Evolutionary conservation across 92 coral and sea anemone species (phyloP).

Genomic region (Palythoa grandis): DNA sequence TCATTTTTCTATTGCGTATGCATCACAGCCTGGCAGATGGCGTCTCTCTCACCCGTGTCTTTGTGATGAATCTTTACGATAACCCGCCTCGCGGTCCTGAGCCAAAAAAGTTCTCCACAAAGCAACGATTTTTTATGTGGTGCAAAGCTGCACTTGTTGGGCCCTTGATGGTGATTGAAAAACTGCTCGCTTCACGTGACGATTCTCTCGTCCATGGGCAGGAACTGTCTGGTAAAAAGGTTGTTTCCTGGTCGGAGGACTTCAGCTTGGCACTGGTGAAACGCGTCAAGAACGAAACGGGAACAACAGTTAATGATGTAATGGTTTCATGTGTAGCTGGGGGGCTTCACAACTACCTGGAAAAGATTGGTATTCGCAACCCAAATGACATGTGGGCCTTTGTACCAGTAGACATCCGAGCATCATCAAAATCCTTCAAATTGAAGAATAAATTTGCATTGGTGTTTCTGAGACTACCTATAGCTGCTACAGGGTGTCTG

Average conservation of each 20-base stretch:
- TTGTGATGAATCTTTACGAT: constrained; percentile 89
- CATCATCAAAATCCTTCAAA: constrained; percentile 74
- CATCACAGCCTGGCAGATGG: constrained; percentile 98
- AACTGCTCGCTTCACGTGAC: constrained; percentile 72
- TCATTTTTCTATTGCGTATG: constrained; percentile 80
- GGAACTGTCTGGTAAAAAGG: constrained; percentile 81
- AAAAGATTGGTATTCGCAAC: constrained; percentile 39
- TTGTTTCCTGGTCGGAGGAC: constrained; percentile 90
- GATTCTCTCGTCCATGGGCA: constrained; percentile 83
- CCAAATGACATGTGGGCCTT: constrained; percentile 95
- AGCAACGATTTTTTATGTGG: constrained; percentile 95
- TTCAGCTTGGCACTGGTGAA: constrained; percentile 82
- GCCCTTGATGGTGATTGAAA: constrained; percentile 71
- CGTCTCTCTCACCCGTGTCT: constrained; percentile 83
- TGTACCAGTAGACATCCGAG: constrained; percentile 93
- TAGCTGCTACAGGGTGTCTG: constrained; percentile 68
- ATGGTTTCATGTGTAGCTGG: constrained; percentile 96
- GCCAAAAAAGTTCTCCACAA: constrained; percentile 84
- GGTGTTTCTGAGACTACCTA: constrained; percentile 89
- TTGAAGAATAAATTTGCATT: constrained; percentile 88
- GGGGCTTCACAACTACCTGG: constrained; percentile 81
- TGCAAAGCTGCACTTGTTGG: constrained; percentile 88
- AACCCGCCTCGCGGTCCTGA: constrained; percentile 77
- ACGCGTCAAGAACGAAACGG: constrained; percentile 74
- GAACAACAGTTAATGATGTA: constrained; percentile 96